Evolutionary conservation across 1,140 invertebrate species (phyloP).

Genomic region (Listronotus bonariensis): DNA sequence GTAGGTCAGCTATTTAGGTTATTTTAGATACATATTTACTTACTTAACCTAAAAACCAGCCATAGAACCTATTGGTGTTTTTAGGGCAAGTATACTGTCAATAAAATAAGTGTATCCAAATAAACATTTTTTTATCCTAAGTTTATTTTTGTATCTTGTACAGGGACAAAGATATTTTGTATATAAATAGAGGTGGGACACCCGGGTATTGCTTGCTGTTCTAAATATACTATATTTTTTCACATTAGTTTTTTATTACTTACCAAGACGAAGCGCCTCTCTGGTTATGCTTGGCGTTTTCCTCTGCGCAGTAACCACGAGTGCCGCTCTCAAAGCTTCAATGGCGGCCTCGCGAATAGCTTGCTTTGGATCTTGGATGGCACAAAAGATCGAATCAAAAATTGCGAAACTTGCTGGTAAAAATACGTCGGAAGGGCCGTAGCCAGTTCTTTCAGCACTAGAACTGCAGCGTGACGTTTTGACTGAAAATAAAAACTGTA

Average conservation of each 20-base stretch:
- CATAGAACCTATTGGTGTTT: too few relatives aligned
- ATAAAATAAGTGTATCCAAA: too few relatives aligned
- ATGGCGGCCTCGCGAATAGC: conserved; percentile 90
- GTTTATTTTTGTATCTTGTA: too few relatives aligned
- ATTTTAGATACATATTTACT: too few relatives aligned
- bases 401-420: conserved; percentile 95
- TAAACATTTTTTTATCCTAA: too few relatives aligned
- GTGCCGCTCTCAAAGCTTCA: conserved; percentile 87
- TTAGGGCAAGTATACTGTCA: too few relatives aligned
- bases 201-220: too few relatives aligned
- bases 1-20: too few relatives aligned
- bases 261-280: conserved; percentile 81
- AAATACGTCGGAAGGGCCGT: conserved; percentile 97
- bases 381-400: conserved; percentile 96
- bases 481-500: conserved; percentile 56
- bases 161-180: too few relatives aligned
- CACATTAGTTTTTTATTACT: background rate
- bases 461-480: conserved; percentile 87
- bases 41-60: too few relatives aligned
- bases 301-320: conserved; percentile 94
- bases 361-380: conserved; percentile 90
- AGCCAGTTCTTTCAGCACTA: conserved; percentile 92
- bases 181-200: too few relatives aligned
- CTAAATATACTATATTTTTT: too few relatives aligned
- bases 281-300: conserved; percentile 87